A percentile compares a stretch with the other conserved stretches of the same genome.
phyloP scores from a whole-genome alignment of 2,113 vertebrate species.

The Athene cunicularia region DNA sequence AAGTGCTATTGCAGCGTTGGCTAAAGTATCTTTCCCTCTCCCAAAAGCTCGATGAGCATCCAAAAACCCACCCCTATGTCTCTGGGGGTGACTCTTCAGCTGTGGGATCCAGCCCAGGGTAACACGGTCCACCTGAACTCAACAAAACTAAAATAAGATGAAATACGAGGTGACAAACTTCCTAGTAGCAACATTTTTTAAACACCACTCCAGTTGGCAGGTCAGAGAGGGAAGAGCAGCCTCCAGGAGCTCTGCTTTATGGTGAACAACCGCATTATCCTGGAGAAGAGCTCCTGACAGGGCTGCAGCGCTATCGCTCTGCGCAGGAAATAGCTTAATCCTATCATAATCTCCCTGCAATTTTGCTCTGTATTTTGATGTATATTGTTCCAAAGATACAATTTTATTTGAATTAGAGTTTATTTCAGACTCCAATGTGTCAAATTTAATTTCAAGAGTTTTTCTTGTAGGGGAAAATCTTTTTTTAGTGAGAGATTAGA shows the following conservation, averaged over 20 bases:
- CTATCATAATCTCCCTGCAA: slow-evolving; percentile 7
- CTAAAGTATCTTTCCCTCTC: background rate
- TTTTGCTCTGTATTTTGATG: slow-evolving; percentile 34
- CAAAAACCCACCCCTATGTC: background rate
- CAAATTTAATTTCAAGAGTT: slow-evolving; percentile 35
- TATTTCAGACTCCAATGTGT: slow-evolving; percentile 11
- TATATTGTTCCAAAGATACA: slow-evolving; percentile 16
- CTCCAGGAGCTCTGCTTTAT: background rate
- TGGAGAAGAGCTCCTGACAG: slow-evolving; percentile 5
- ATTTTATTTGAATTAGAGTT: slow-evolving; percentile 40
- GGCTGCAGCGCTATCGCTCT: background rate
- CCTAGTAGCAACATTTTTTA: background rate
- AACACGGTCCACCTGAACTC: fast-evolving
- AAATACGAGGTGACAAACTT: background rate
- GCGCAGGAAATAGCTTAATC: background rate
- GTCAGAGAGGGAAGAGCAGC: background rate
- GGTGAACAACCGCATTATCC: background rate
- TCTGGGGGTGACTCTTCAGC: background rate
- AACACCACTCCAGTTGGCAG: background rate
- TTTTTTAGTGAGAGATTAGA: background rate
- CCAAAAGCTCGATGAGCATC: background rate
- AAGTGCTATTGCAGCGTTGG: background rate
- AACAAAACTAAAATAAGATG: background rate
- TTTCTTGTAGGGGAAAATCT: background rate
- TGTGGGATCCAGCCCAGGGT: background rate